A percentile compares a stretch with the other conserved stretches of the same genome.
Conservation (phyloP, 2,797 vertebrate species). For the Intellagama lesueurii region DNA sequence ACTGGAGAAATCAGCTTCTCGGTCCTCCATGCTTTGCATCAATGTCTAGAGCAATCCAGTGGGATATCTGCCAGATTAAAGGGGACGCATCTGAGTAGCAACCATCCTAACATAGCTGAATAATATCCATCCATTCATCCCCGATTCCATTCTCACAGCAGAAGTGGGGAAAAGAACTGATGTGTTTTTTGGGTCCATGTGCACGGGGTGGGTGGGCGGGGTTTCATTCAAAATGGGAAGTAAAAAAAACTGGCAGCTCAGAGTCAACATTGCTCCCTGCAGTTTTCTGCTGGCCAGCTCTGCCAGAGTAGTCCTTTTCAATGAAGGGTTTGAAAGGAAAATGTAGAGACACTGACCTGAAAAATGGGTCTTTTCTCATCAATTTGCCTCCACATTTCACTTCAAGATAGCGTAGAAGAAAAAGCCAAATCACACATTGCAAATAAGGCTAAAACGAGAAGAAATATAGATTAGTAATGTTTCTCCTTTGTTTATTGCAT, state of each 20-base stretch:
- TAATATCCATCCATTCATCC: not conserved
- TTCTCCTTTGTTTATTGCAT: not conserved
- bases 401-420: conserved; percentile 89
- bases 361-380: conserved; percentile 86
- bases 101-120: not conserved
- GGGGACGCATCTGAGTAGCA: no score
- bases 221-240: no score
- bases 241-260: not conserved
- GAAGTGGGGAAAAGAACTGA: no score
- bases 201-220: no score
- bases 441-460: conserved; percentile 86
- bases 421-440: conserved; percentile 89
- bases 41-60: not conserved
- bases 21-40: no score
- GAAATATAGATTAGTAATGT: not conserved
- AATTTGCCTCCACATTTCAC: conserved; percentile 86
- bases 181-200: no score
- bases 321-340: rapidly evolving
- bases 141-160: no score
- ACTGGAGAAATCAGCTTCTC: not conserved
- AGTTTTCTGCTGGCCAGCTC: not conserved
- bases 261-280: not conserved
- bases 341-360: conserved; percentile 81
- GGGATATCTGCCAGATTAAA: not conserved
- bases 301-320: not conserved